Evolutionary conservation across 2,888 invertebrate genomes (phyloP).

Genomic region (Eupeodes latifasciatus): DNA sequence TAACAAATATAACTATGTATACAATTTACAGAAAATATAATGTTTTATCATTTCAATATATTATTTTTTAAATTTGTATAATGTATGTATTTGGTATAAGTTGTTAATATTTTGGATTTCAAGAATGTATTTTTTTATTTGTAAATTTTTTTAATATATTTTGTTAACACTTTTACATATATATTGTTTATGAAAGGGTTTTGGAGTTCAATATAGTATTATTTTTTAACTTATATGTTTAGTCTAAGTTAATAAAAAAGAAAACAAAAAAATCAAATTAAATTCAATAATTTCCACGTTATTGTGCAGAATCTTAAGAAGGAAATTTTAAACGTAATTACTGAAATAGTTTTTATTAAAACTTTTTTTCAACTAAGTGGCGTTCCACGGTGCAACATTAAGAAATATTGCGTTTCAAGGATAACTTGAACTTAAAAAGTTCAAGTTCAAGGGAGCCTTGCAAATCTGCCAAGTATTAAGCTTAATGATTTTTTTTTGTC

Average conservation of each 20-base stretch:
- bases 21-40: neutral
- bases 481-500: too few relatives aligned
- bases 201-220: neutral
- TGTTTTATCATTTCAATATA: neutral
- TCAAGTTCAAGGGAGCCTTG: too few relatives aligned
- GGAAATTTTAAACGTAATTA: too few relatives aligned
- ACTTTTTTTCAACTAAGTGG: too few relatives aligned
- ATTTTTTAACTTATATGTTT: conserved; percentile 23
- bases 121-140: neutral
- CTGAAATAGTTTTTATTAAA: too few relatives aligned
- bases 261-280: neutral
- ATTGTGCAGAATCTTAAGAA: too few relatives aligned
- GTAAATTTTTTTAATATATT: conserved; percentile 30
- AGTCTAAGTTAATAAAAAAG: conserved; percentile 21
- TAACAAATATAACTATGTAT: conserved; percentile 8
- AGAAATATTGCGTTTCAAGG: too few relatives aligned
- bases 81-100: conserved; percentile 17
- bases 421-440: too few relatives aligned
- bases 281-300: neutral
- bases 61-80: neutral
- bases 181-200: neutral
- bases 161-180: neutral
- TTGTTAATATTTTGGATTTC: neutral
- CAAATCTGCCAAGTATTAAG: too few relatives aligned
- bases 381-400: too few relatives aligned